These are phyloP conservation scores for Alcedo atthis DNA, from an alignment of 2,797 vertebrate species.

Conservation along the genomic window DNA sequence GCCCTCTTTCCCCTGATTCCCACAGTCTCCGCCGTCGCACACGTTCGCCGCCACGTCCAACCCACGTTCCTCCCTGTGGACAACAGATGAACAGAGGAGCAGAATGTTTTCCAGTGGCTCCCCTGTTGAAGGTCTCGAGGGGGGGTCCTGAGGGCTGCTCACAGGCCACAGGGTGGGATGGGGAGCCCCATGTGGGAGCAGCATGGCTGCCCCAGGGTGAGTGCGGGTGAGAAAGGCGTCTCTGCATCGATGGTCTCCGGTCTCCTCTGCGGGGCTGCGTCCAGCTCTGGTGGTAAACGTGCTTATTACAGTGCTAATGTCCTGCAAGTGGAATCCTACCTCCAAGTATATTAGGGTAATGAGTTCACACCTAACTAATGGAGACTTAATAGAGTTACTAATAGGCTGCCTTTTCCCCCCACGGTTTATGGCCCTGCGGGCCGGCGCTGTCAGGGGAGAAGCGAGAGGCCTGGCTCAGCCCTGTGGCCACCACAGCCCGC, in stretches of 20 bases:
- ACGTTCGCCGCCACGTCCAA: fast-evolving
- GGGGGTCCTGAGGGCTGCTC: neutral
- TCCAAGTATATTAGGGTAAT: constrained; percentile 60
- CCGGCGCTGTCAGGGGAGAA: constrained; percentile 18
- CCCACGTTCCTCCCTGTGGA: neutral
- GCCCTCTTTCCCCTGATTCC: fast-evolving
- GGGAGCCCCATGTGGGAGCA: neutral
- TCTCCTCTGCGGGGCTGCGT: neutral
- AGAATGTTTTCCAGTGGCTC: neutral
- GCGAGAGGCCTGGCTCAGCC: neutral
- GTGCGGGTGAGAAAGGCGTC: fast-evolving
- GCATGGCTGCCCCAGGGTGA: fast-evolving
- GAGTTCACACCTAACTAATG: constrained; percentile 75
- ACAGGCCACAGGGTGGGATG: fast-evolving
- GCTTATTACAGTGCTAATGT: constrained; percentile 52
- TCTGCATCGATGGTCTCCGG: neutral
- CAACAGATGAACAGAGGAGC: neutral
- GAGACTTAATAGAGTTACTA: constrained; percentile 74
- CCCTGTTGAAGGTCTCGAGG: fast-evolving
- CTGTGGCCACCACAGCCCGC: neutral
- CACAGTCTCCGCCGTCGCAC: fast-evolving
- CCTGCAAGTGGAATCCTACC: constrained; percentile 64
- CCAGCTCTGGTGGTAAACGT: constrained; percentile 51
- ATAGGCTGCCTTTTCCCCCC: constrained; percentile 50
- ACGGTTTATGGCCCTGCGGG: constrained; percentile 56